phyloP scores from a whole-genome alignment of 2,113 vertebrate species.

The Alces alces region DNA sequence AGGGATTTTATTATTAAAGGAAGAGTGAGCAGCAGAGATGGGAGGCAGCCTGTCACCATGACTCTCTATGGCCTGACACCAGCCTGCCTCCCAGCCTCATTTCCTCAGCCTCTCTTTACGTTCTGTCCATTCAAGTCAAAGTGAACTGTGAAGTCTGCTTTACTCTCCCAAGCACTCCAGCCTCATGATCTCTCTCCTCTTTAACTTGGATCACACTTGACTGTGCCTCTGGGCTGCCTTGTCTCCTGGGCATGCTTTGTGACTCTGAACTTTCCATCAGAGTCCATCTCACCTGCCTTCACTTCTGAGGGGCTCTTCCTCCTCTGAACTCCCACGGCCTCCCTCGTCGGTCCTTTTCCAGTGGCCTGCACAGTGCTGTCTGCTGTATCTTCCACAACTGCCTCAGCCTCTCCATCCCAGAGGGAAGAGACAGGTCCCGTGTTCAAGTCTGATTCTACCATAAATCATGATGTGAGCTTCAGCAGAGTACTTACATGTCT shows the following conservation, averaged over 20 bases:
- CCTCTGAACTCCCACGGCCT: not conserved
- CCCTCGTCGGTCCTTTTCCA: not conserved
- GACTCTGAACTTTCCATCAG: not conserved
- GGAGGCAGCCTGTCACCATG: not conserved
- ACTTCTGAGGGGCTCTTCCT: not conserved
- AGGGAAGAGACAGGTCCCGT: not conserved
- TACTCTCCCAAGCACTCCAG: not conserved
- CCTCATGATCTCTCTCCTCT: not conserved
- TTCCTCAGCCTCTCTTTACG: not conserved
- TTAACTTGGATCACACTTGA: not conserved
- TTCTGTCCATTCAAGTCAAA: not conserved
- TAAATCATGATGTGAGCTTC: not conserved
- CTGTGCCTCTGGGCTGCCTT: not conserved
- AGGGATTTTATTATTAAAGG: not conserved
- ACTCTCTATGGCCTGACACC: not conserved
- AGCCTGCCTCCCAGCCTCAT: not conserved
- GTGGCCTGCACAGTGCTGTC: not conserved
- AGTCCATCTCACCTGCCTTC: not conserved
- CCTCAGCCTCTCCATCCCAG: not conserved
- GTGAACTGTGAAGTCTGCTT: not conserved
- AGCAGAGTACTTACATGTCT: not conserved
- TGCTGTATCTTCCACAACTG: not conserved
- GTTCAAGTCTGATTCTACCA: slow-evolving; percentile 5
- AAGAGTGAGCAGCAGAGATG: not conserved
- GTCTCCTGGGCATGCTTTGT: not conserved